phyloP scores from a whole-genome alignment of 2,888 invertebrate species.

The Himalopsyche japonica region DNA sequence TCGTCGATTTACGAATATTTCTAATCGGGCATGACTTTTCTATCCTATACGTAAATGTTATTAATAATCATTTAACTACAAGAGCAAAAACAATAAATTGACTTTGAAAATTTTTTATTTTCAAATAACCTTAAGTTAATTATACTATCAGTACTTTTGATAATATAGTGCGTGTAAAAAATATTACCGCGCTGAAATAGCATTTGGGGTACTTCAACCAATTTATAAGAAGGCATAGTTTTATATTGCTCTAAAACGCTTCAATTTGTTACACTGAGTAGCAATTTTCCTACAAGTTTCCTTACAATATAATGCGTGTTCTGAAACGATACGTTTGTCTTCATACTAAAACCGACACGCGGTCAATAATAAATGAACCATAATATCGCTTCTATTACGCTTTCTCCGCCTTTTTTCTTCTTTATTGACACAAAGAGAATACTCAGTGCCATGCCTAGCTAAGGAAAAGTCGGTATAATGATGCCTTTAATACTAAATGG shows the following conservation, averaged over 20 bases:
- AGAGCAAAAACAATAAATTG: no score
- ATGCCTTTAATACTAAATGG: not conserved
- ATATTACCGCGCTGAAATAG: not conserved
- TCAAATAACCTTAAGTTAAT: no score
- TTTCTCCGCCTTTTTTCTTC: conserved; percentile 4
- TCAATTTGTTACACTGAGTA: not conserved
- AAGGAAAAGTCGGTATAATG: not conserved
- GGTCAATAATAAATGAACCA: conserved; percentile 34
- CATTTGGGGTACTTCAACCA: not conserved
- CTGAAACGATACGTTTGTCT: conserved; percentile 21
- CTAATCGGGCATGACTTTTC: no score
- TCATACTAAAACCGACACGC: conserved; percentile 23
- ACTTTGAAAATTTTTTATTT: no score
- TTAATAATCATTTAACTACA: no score
- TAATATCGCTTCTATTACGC: conserved; percentile 28
- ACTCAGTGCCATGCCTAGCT: not conserved
- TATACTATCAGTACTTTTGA: no score
- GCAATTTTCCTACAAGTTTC: not conserved
- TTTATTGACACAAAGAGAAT: conserved; percentile 26
- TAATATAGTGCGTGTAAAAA: not conserved
- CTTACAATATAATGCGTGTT: conserved; percentile 9
- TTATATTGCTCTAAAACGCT: not conserved
- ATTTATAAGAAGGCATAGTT: not conserved
- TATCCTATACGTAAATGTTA: no score
- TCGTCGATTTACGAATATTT: no score